Evolutionary conservation across 2,113 vertebrate species (phyloP).

Genomic region (Hippoglossus stenolepis): DNA sequence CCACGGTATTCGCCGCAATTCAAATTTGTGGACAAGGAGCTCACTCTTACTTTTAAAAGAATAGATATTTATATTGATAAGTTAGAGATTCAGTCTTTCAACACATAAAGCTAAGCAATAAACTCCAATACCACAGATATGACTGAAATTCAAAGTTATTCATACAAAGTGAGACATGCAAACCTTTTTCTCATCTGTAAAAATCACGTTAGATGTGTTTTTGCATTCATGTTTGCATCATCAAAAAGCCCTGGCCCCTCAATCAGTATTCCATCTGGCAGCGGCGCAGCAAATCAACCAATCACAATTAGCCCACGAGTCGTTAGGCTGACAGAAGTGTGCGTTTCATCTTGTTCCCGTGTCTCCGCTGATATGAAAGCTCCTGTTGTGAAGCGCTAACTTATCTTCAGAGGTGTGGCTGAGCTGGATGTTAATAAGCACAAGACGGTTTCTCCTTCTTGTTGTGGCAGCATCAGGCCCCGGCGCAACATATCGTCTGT

Average conservation of each 20-base stretch:
- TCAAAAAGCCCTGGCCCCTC: conserved; percentile 47
- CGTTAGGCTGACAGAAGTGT: conserved; percentile 35
- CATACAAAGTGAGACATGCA: conserved; percentile 49
- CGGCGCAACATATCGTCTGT: neutral
- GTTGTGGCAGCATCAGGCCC: conserved; percentile 31
- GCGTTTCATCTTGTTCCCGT: conserved; percentile 50
- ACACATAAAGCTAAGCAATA: too few relatives aligned
- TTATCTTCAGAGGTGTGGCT: conserved; percentile 12
- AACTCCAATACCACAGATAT: conserved; percentile 7
- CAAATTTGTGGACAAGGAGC: too few relatives aligned
- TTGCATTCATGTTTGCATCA: conserved; percentile 41
- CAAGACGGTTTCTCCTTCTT: conserved; percentile 29
- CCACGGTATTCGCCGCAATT: too few relatives aligned
- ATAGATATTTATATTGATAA: too few relatives aligned
- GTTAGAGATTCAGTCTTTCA: too few relatives aligned
- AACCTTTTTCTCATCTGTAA: conserved; percentile 50
- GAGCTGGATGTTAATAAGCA: conserved; percentile 21
- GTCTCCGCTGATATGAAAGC: conserved; percentile 34
- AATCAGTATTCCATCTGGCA: conserved; percentile 52
- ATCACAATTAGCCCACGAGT: conserved; percentile 49
- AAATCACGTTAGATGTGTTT: conserved; percentile 52
- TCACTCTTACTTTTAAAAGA: neutral
- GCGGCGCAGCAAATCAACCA: conserved; percentile 52
- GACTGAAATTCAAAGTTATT: conserved; percentile 48
- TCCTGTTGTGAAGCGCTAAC: conserved; percentile 10